Evolutionary conservation across 2,888 invertebrate genomes (phyloP).

Genomic region (Frankliniella fusca): DNA sequence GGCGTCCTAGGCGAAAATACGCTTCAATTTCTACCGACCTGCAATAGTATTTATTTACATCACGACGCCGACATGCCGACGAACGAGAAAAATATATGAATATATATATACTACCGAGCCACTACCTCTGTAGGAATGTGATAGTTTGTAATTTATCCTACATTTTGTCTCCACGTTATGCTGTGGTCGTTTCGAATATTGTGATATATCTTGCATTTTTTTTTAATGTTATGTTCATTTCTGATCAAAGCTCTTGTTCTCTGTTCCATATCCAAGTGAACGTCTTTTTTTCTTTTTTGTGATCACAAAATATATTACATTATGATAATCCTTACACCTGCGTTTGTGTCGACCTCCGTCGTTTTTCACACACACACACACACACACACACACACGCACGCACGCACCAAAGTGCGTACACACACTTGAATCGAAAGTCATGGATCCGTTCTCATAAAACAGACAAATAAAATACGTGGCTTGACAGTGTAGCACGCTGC

Average conservation of each 20-base stretch:
- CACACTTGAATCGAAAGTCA: no score
- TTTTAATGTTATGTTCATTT: constrained; percentile 5
- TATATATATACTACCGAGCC: background rate
- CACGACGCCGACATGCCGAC: no score
- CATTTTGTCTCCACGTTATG: background rate
- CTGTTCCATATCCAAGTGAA: constrained; percentile 7
- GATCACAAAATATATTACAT: constrained; percentile 15
- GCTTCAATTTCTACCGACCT: no score
- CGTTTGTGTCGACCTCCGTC: background rate
- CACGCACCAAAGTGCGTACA: no score
- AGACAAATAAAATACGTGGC: no score
- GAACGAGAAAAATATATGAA: no score
- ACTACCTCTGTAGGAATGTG: constrained; percentile 26
- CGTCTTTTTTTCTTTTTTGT: constrained; percentile 14
- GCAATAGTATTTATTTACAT: no score
- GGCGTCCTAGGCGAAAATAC: no score
- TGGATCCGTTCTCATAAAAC: no score
- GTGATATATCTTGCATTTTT: constrained; percentile 17
- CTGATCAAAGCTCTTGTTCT: constrained; percentile 1
- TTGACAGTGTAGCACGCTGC: no score
- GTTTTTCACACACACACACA: no score
- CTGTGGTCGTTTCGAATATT: constrained; percentile 5
- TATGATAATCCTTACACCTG: background rate
- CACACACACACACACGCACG: no score
- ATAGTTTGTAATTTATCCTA: constrained; percentile 21